A percentile compares a stretch with the other conserved stretches of the same genome.
Evolutionary conservation across 64 coral and sea anemone genomes (phyloP).

Genomic region (Pocillopora verrucosa): DNA sequence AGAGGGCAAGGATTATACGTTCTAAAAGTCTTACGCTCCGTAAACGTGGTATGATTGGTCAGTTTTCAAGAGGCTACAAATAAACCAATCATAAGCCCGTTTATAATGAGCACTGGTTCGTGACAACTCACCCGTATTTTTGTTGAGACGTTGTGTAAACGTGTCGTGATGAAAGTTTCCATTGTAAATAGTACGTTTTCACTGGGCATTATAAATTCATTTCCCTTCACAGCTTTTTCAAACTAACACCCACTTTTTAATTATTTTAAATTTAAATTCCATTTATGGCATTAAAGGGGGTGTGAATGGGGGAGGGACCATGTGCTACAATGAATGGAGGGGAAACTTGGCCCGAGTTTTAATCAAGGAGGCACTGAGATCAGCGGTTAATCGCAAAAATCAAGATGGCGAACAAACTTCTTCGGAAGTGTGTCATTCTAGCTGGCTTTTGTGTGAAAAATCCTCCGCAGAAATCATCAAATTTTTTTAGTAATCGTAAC

Average conservation of each 20-base stretch:
- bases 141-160: neutral
- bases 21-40: neutral
- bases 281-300: neutral
- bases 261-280: neutral
- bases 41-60: conserved; percentile 64
- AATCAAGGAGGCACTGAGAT: neutral
- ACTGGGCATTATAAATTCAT: no score
- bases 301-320: neutral
- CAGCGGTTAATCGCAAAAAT: neutral
- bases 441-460: neutral
- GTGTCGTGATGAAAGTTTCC: neutral
- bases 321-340: neutral
- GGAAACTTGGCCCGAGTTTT: neutral
- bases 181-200: neutral
- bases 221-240: neutral
- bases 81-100: conserved; percentile 58
- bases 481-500: neutral
- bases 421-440: neutral
- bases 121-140: conserved; percentile 20
- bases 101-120: conserved; percentile 19
- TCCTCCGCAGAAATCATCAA: neutral
- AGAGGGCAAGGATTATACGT: conserved; percentile 8
- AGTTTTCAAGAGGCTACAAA: neutral
- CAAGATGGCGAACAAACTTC: neutral
- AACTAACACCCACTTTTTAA: neutral